Base-by-base conservation (phyloP, 2,797 vertebrate species). In the Chiroxiphia lanceolata region DNA sequence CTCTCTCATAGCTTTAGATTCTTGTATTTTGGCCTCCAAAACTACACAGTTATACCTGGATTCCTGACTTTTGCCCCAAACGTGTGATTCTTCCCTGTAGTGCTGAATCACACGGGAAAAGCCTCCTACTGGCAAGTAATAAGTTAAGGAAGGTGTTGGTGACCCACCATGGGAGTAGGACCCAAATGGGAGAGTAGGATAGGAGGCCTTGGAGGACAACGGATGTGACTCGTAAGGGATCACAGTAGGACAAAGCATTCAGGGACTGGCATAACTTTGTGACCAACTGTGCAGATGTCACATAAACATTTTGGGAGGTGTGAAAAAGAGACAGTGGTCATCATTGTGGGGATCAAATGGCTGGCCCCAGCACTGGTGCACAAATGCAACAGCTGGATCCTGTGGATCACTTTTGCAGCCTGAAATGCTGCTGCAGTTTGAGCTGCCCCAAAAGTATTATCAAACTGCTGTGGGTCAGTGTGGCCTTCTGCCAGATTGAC, bases 321-420 rank as follows among this genome's bases (percentile, higher is more conserved):
- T 68, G n/a, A 80, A 44, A 48, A 80, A 15, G 19, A 63, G 22
- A 26, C 20, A 56, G n/a, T 15, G 8, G 38, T 50, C 48, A 36
- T 27, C 65, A 18, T 0, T 45, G 45, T 8, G 4, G 20, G 12
- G 13, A 16, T 70, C 0, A 1, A 74, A 65, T 3, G 12, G 33
- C 48, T 81, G 1, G 1, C 10, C 54, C 38, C 25, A 51, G 23
- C 67, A 63, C 14, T 36, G 26, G 31, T n/a, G 13, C 63, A 38
- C 18, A 79, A 85, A 65, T 29, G 50, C 42, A 80, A 34, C 15
- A 20, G 23, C 47, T 51, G 27, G 31, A 54, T 40, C 29, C 22
- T 64, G 9, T 14, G 10, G 77, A 64, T 54, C 8, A 9, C 51
- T 69, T 64, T n/a, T 64, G 22, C 25, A 54, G 31, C 22, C 34